Evolutionary conservation across 2,113 vertebrate genomes (phyloP).

Genomic region (Macaca mulatta): DNA sequence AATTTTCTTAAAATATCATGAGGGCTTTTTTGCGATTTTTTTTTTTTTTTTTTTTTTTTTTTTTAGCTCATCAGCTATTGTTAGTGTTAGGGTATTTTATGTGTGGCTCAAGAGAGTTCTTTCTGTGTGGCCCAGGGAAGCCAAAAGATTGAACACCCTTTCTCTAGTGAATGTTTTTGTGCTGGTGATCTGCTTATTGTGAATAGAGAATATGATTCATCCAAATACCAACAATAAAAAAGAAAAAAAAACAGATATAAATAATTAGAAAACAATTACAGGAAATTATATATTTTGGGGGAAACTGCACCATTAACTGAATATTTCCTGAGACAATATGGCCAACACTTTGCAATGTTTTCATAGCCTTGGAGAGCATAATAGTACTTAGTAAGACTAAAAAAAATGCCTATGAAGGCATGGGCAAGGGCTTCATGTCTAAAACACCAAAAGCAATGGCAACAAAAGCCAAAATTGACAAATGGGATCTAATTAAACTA

Average conservation of each 20-base stretch:
- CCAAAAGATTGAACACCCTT: background rate
- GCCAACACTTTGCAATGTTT: background rate
- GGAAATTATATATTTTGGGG: background rate
- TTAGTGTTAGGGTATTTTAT: too few relatives aligned
- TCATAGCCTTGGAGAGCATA: background rate
- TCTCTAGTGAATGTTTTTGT: background rate
- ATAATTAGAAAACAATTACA: background rate
- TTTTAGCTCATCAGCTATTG: too few relatives aligned
- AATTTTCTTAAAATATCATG: too few relatives aligned
- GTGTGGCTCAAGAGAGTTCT: too few relatives aligned
- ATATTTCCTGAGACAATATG: background rate
- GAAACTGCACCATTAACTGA: background rate
- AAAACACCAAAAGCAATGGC: too few relatives aligned
- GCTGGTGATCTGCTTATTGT: background rate
- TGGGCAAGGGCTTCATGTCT: too few relatives aligned
- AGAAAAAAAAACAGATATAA: background rate
- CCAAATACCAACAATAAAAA: conserved; percentile 36
- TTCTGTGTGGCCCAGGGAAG: too few relatives aligned
- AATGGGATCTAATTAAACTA: too few relatives aligned
- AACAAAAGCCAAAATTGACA: too few relatives aligned
- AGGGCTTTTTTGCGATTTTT: too few relatives aligned
- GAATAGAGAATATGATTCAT: background rate
- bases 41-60: too few relatives aligned
- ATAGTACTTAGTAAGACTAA: background rate
- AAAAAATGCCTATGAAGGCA: background rate